Evolutionary conservation across 2,797 vertebrate species (phyloP).

Genomic region (Argentina silus): DNA sequence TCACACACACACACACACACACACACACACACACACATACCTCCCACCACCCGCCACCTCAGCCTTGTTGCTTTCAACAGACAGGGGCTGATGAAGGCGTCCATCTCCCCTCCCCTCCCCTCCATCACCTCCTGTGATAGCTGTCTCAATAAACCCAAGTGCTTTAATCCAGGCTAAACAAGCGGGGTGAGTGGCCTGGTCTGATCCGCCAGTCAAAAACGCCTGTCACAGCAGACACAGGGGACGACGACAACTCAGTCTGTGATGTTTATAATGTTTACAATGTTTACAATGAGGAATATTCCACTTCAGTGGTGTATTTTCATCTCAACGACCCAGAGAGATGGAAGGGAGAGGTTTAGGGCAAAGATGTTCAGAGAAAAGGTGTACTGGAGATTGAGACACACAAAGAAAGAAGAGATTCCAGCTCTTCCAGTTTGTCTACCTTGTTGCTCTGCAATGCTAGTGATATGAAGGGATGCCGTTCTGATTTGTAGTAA

Average conservation of each 20-base stretch:
- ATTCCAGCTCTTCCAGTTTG: neutral
- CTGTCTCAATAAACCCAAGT: conserved; percentile 69
- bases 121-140: conserved; percentile 46
- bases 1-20: neutral
- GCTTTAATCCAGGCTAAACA: conserved; percentile 71
- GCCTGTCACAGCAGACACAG: neutral
- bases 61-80: conserved; percentile 44
- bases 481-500: conserved; percentile 11
- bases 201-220: conserved; percentile 20
- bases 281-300: neutral
- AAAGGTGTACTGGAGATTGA: neutral
- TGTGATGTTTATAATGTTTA: neutral
- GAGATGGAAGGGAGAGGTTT: neutral
- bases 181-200: conserved; percentile 31
- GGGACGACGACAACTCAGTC: neutral
- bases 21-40: conserved; percentile 64
- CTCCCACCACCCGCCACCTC: conserved; percentile 38
- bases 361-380: neutral
- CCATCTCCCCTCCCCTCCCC: conserved; percentile 36
- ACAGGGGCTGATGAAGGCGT: conserved; percentile 60
- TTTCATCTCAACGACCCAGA: neutral
- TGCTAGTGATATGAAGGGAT: conserved; percentile 4
- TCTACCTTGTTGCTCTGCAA: neutral
- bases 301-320: neutral
- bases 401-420: neutral